Conservation (phyloP, 2,113 vertebrate species). For the Laticauda laticaudata region DNA sequence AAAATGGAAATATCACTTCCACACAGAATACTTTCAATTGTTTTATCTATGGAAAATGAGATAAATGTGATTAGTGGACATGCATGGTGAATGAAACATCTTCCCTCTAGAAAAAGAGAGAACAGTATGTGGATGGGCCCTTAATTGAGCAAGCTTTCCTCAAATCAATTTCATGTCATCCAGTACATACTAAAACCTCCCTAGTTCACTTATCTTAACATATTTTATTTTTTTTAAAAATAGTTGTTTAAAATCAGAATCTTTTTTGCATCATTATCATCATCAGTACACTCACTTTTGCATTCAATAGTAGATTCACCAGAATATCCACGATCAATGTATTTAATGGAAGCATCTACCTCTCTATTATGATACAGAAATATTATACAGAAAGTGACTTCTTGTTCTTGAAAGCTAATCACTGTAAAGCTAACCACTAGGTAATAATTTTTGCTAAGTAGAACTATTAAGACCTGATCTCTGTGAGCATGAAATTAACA, state of each 20-base stretch:
- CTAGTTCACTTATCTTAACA: background rate
- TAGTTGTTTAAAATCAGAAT: background rate
- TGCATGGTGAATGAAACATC: background rate
- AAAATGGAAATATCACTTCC: background rate
- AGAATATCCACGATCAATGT: background rate
- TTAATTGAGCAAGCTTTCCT: conserved; percentile 5
- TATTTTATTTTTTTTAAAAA: background rate
- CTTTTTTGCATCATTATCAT: background rate
- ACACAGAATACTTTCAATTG: background rate
- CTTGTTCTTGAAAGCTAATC: background rate
- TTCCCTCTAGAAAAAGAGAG: background rate
- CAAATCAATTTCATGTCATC: conserved; percentile 1
- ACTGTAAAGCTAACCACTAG: background rate
- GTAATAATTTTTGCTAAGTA: background rate
- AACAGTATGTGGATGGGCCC: background rate
- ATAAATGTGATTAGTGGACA: background rate
- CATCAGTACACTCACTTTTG: background rate
- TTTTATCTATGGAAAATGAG: background rate
- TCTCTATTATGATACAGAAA: background rate
- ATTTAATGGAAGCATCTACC: background rate
- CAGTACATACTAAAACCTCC: background rate
- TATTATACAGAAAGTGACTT: background rate
- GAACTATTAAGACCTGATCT: background rate
- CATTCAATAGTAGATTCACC: background rate
- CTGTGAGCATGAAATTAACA: background rate